These are phyloP conservation scores for Clitarchus hookeri DNA, from an alignment of 2,888 invertebrate species.

Conservation along the genomic window DNA sequence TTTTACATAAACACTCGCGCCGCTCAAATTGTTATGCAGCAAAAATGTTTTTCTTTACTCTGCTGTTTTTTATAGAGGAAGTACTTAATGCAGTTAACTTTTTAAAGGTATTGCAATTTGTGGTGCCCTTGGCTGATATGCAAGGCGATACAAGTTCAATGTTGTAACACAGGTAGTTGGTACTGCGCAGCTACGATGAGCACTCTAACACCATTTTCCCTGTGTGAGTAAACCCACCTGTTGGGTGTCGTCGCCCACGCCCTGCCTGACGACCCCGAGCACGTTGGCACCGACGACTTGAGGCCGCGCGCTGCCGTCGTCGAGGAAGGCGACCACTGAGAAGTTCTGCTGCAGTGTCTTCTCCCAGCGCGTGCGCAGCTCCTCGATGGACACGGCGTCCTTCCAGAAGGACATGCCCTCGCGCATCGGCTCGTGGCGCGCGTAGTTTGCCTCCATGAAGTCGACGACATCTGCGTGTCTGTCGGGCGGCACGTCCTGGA, in stretches of 20 bases:
- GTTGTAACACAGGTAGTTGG: too few relatives aligned
- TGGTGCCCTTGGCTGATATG: too few relatives aligned
- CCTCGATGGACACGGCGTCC: not conserved
- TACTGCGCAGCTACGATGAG: too few relatives aligned
- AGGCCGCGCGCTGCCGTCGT: not conserved
- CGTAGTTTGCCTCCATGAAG: constrained; percentile 56
- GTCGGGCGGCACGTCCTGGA: constrained; percentile 60
- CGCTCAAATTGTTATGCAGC: too few relatives aligned
- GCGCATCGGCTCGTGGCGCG: constrained; percentile 48
- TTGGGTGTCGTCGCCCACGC: not conserved
- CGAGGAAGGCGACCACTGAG: not conserved
- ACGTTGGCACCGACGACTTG: not conserved
- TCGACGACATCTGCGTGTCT: constrained; percentile 54
- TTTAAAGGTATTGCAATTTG: too few relatives aligned
- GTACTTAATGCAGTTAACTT: too few relatives aligned
- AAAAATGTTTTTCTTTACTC: too few relatives aligned
- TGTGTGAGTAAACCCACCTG: not conserved
- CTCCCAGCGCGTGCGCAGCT: not conserved
- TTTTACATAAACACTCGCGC: too few relatives aligned
- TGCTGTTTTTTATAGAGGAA: too few relatives aligned
- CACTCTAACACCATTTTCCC: too few relatives aligned
- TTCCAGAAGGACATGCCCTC: not conserved
- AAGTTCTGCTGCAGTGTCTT: not conserved
- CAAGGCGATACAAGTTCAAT: too few relatives aligned
- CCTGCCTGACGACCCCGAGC: not conserved